These are phyloP conservation scores for Spea bombifrons DNA, from an alignment of 2,113 vertebrate species.

Conservation along the genomic window DNA sequence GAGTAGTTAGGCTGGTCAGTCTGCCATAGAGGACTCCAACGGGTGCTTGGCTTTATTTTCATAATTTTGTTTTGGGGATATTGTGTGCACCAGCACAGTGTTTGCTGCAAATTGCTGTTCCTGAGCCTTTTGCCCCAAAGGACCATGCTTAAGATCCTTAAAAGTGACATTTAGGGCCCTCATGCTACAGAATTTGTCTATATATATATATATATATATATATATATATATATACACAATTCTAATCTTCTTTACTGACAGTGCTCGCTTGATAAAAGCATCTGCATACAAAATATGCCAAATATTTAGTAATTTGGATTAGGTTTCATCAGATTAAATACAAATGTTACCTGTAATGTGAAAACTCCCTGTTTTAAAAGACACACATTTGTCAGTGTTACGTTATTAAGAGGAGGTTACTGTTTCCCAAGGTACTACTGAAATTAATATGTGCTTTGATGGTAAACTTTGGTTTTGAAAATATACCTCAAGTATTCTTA, in stretches of 20 bases:
- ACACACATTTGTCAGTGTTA: conserved; percentile 14
- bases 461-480: conserved; percentile 1
- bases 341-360: neutral
- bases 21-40: too few relatives aligned
- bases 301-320: neutral
- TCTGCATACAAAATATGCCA: neutral
- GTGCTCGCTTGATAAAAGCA: neutral
- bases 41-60: too few relatives aligned
- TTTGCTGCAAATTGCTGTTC: too few relatives aligned
- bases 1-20: too few relatives aligned
- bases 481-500: conserved; percentile 25
- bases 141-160: too few relatives aligned
- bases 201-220: too few relatives aligned
- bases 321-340: neutral
- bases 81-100: too few relatives aligned
- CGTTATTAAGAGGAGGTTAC: conserved; percentile 13
- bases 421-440: conserved; percentile 10
- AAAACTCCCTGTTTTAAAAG: conserved; percentile 1
- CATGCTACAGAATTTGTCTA: too few relatives aligned
- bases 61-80: too few relatives aligned
- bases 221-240: too few relatives aligned
- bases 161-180: too few relatives aligned
- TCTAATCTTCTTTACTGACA: neutral
- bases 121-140: too few relatives aligned
- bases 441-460: conserved; percentile 17